These are phyloP conservation scores for Adoxophyes honmai DNA, from an alignment of 1,140 invertebrate genomes.

Conservation along the genomic window DNA sequence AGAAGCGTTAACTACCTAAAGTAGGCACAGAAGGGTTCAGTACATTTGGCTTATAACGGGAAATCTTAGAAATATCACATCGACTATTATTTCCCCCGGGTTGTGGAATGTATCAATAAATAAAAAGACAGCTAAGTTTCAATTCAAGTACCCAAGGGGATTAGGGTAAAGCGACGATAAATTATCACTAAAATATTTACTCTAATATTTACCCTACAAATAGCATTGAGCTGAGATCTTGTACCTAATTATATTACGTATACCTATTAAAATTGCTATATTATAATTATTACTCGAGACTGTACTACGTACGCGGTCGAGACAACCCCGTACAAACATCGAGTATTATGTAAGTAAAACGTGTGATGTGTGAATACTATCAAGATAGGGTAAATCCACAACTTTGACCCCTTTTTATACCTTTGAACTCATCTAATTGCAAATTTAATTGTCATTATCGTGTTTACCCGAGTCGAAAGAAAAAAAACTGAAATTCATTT, in stretches of 20 bases:
- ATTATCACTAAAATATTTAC: constrained; percentile 53
- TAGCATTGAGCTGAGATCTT: constrained; percentile 75
- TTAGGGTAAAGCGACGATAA: constrained; percentile 53
- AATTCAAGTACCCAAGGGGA: constrained; percentile 37
- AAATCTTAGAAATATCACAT: constrained; percentile 69
- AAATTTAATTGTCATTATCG: no score
- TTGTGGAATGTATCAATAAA: constrained; percentile 17
- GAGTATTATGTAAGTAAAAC: no score
- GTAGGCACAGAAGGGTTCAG: constrained; percentile 75
- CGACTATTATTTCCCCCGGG: constrained; percentile 56
- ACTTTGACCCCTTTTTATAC: no score
- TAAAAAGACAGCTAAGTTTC: constrained; percentile 6
- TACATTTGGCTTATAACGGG: constrained; percentile 71
- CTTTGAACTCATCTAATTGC: no score
- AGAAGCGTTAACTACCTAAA: constrained; percentile 63
- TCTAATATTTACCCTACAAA: constrained; percentile 58
- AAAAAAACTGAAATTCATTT: no score
- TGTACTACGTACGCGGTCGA: no score
- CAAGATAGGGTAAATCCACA: no score
- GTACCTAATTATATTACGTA: constrained; percentile 57
- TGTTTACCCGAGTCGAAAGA: no score
- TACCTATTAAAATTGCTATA: constrained; percentile 8
- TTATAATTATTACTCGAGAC: not conserved
- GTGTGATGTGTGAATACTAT: no score
- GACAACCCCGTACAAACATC: no score